phyloP scores from a whole-genome alignment of 2,113 vertebrate species.

The Eurystomus gularis region DNA sequence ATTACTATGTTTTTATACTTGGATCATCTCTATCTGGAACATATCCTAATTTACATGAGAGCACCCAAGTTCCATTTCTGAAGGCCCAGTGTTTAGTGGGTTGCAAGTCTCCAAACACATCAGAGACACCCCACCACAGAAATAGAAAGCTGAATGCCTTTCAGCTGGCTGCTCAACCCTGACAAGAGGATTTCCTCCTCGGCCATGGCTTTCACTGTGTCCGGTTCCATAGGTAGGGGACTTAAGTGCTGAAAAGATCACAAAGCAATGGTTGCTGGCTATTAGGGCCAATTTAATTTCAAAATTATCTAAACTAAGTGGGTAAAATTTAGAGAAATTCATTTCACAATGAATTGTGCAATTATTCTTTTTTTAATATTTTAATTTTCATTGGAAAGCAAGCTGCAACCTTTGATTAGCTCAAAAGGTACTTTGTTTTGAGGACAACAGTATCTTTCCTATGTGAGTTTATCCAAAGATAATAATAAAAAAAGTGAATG shows the following conservation, averaged over 20 bases:
- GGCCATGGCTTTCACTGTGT: background rate
- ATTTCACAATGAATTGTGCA: background rate
- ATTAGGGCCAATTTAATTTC: background rate
- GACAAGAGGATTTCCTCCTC: background rate
- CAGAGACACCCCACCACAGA: background rate
- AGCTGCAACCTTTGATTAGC: background rate
- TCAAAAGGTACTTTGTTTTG: background rate
- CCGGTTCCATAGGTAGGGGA: background rate
- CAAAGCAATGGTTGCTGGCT: background rate
- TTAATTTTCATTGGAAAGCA: background rate
- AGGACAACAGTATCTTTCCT: background rate
- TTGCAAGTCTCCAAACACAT: background rate
- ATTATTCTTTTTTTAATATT: background rate
- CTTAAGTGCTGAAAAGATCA: background rate
- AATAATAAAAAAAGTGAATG: background rate
- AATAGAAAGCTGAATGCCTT: background rate
- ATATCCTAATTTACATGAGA: background rate
- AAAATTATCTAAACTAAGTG: background rate
- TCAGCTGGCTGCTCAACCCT: background rate
- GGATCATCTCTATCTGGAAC: background rate
- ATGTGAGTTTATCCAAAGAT: background rate
- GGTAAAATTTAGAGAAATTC: background rate
- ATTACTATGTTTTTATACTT: background rate
- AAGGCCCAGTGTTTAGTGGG: background rate
- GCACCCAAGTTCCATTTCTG: background rate